phyloP scores from a whole-genome alignment of 2,113 vertebrate genomes.

The Cynopterus brachyotis region DNA sequence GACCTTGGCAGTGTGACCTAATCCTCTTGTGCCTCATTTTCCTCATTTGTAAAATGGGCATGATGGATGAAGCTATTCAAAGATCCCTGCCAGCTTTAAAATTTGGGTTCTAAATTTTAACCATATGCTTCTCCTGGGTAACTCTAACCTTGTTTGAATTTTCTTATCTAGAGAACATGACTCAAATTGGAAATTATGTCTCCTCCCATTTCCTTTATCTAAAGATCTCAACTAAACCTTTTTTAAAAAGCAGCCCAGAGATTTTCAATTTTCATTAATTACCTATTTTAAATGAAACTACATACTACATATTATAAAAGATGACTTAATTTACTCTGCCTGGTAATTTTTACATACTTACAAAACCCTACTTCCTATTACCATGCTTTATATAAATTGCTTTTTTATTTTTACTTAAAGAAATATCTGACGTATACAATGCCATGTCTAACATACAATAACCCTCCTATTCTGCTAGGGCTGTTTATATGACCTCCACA shows the following conservation, averaged over 20 bases:
- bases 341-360: constrained; percentile 67
- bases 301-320: constrained; percentile 53
- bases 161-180: constrained; percentile 16
- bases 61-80: neutral
- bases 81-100: neutral
- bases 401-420: neutral
- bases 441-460: neutral
- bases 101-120: constrained; percentile 33
- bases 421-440: neutral
- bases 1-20: too few species aligned
- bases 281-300: constrained; percentile 57
- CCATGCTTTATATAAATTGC: neutral
- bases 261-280: constrained; percentile 72
- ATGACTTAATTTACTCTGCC: constrained; percentile 13
- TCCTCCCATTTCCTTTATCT: constrained; percentile 2
- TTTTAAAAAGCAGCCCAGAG: constrained; percentile 57
- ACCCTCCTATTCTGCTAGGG: neutral
- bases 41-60: neutral
- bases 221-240: constrained; percentile 54
- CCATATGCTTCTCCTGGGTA: neutral
- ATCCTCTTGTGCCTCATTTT: neutral
- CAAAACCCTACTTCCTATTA: constrained; percentile 58
- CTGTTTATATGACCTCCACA: neutral
- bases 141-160: constrained; percentile 9
- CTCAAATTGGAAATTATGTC: constrained; percentile 54